These are phyloP conservation scores for Dinomys branickii DNA, from an alignment of 2,113 vertebrate species.

Conservation along the genomic window DNA sequence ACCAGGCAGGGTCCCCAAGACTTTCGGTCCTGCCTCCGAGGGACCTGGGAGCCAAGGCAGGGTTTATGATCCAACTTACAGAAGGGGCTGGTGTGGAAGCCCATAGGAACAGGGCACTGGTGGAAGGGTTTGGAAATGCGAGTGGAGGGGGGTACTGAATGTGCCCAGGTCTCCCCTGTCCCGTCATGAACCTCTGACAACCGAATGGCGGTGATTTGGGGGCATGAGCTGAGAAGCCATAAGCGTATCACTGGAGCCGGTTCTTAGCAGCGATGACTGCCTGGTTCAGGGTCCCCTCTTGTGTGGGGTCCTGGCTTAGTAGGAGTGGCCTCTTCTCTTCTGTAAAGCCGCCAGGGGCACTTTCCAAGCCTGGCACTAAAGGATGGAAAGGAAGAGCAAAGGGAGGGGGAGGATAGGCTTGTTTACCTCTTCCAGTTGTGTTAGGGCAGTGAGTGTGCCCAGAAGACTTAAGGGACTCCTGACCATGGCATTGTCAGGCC, in stretches of 20 bases:
- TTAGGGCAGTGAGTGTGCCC: neutral
- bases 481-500: neutral
- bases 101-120: neutral
- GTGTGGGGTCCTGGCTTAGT: rapidly evolving
- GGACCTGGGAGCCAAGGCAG: rapidly evolving
- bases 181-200: rapidly evolving
- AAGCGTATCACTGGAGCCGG: rapidly evolving
- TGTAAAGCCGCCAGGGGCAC: no score
- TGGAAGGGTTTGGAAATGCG: neutral
- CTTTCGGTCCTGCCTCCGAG: rapidly evolving
- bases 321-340: rapidly evolving
- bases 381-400: neutral
- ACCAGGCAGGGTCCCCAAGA: neutral
- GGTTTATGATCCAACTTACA: rapidly evolving
- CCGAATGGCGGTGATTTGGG: rapidly evolving
- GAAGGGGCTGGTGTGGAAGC: neutral
- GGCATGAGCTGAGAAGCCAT: neutral
- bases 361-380: neutral
- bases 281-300: neutral
- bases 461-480: neutral
- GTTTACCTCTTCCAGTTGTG: rapidly evolving
- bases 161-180: neutral
- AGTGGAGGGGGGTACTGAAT: rapidly evolving
- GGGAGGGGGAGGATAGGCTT: rapidly evolving
- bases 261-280: rapidly evolving